Evolutionary conservation across 2,888 invertebrate genomes (phyloP).

Genomic region (Dichetophora obliterata): DNA sequence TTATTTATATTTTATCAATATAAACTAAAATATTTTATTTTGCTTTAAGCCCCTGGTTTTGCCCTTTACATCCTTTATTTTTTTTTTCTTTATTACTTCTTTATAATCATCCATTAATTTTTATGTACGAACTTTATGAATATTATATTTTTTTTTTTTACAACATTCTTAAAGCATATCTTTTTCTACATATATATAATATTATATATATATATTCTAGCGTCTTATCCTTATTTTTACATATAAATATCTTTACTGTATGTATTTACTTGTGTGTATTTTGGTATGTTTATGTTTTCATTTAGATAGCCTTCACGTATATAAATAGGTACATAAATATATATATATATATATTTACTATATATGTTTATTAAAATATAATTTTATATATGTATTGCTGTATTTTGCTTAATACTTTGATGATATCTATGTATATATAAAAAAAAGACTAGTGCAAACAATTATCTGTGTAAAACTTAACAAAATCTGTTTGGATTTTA

Average conservation of each 20-base stretch:
- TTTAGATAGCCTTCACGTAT: constrained; percentile 9
- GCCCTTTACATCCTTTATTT: no score
- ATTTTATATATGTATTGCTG: constrained; percentile 23
- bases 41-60: no score
- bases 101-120: no score
- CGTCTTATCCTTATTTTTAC: neutral
- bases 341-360: constrained; percentile 16
- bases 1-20: no score
- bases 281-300: neutral
- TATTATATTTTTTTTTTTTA: no score
- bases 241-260: neutral
- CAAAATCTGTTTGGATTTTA: neutral
- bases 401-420: constrained; percentile 9
- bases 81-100: no score
- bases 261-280: neutral
- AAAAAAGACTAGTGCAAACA: neutral
- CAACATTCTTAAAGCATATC: no score
- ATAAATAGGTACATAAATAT: constrained; percentile 22
- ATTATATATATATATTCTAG: neutral
- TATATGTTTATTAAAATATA: constrained; percentile 12
- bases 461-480: no score
- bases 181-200: no score
- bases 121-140: no score
- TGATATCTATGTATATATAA: neutral
- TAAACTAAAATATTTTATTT: no score